These are phyloP conservation scores for Leguminivora glycinivorella DNA, from an alignment of 1,140 invertebrate genomes.

Conservation along the genomic window DNA sequence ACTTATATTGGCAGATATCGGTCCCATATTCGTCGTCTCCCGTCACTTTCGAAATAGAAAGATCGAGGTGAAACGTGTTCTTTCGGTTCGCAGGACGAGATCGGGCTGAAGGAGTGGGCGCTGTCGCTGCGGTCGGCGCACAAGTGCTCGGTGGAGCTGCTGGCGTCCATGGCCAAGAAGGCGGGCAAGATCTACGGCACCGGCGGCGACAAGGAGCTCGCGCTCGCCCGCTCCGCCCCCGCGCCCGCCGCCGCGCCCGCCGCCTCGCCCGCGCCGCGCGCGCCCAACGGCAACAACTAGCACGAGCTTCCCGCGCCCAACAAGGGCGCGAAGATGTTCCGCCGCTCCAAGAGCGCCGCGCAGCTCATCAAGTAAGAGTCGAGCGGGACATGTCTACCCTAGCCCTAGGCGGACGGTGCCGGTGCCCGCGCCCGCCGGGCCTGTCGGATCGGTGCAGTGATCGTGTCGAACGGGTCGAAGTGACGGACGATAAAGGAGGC, in stretches of 20 bases:
- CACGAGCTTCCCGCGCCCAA: slow-evolving; percentile 75
- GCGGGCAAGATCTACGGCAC: slow-evolving; percentile 98
- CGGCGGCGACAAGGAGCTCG: slow-evolving; percentile 64
- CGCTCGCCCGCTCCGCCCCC: slow-evolving; percentile 35
- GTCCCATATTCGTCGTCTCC: too few species aligned
- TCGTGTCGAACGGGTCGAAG: background rate
- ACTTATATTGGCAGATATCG: too few species aligned
- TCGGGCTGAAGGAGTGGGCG: slow-evolving; percentile 97
- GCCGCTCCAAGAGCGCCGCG: slow-evolving; percentile 77
- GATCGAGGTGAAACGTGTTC: background rate
- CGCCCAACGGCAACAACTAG: slow-evolving; percentile 76
- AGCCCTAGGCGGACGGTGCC: background rate
- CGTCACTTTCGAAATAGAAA: too few species aligned
- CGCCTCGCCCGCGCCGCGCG: slow-evolving; percentile 52
- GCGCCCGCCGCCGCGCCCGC: slow-evolving; percentile 43
- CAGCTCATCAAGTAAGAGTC: slow-evolving; percentile 75
- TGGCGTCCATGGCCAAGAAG: slow-evolving; percentile 96
- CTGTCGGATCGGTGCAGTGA: too few species aligned
- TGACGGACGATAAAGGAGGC: background rate
- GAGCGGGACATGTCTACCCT: background rate
- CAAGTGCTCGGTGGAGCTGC: slow-evolving; percentile 94
- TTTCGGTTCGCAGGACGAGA: slow-evolving; percentile 88
- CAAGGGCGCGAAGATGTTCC: slow-evolving; percentile 78
- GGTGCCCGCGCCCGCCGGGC: background rate
- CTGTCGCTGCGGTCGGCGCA: slow-evolving; percentile 93